A percentile compares a stretch with the other conserved stretches of the same genome.
These are phyloP conservation scores for Furcifer pardalis DNA, from an alignment of 2,797 vertebrate genomes.

Conservation along the genomic window DNA sequence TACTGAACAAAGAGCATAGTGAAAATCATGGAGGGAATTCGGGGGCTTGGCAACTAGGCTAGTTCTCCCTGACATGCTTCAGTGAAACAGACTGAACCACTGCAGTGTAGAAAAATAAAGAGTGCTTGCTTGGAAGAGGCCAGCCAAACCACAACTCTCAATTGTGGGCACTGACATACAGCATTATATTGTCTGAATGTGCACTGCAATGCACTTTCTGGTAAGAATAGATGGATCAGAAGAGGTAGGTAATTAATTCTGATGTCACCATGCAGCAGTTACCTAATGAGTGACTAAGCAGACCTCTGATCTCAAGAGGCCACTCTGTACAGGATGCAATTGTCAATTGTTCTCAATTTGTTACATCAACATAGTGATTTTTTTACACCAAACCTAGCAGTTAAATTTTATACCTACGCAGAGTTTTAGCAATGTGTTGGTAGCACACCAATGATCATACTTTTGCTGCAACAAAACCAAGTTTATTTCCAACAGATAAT, in stretches of 20 bases:
- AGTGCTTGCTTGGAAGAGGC: background rate
- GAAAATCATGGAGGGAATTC: background rate
- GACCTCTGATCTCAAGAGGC: background rate
- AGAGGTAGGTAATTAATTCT: background rate
- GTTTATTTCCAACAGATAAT: slow-evolving; percentile 1
- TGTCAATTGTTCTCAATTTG: background rate
- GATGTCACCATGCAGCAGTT: background rate
- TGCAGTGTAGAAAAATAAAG: background rate
- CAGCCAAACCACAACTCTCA: background rate
- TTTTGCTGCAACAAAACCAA: background rate
- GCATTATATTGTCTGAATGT: background rate
- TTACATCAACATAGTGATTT: background rate
- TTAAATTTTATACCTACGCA: background rate
- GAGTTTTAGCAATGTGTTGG: background rate
- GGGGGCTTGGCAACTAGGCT: background rate
- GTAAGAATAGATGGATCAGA: background rate
- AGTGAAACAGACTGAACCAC: background rate
- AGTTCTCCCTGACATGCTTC: background rate
- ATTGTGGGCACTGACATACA: background rate
- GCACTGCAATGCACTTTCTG: background rate
- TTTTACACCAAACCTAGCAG: background rate
- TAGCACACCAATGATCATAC: background rate
- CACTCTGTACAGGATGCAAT: background rate
- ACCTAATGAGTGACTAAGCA: background rate
- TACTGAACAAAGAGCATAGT: background rate